These are phyloP conservation scores for Bolborhynchus lineola DNA, from an alignment of 2,113 vertebrate species.

Conservation along the genomic window DNA sequence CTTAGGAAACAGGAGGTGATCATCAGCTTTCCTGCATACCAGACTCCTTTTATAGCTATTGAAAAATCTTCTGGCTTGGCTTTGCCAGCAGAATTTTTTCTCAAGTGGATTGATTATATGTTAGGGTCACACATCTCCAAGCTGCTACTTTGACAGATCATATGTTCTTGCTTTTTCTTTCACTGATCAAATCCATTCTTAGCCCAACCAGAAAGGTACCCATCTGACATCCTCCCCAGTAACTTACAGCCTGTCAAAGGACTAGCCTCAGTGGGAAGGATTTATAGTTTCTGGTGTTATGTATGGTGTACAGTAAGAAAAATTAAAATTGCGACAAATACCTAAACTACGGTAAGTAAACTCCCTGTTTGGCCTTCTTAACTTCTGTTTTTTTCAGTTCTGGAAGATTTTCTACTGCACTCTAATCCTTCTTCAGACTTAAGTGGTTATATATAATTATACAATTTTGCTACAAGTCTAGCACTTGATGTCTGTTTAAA, in stretches of 20 bases:
- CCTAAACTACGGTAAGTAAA: neutral
- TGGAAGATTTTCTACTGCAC: neutral
- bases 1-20: neutral
- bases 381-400: neutral
- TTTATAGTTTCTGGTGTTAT: neutral
- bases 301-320: neutral
- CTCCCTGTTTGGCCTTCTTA: neutral
- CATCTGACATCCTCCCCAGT: neutral
- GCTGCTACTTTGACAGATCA: neutral
- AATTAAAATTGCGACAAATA: neutral
- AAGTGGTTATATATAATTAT: neutral
- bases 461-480: neutral
- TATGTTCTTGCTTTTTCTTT: neutral
- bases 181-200: neutral
- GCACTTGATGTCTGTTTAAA: neutral
- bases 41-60: neutral
- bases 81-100: neutral
- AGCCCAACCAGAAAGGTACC: neutral
- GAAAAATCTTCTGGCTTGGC: neutral
- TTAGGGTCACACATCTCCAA: neutral
- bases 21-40: neutral
- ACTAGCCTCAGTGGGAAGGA: neutral
- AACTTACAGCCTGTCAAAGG: neutral
- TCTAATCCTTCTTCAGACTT: neutral
- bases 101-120: neutral